Base-by-base conservation (phyloP, 2,888 invertebrate species). In the Seira sanloemensis region DNA sequence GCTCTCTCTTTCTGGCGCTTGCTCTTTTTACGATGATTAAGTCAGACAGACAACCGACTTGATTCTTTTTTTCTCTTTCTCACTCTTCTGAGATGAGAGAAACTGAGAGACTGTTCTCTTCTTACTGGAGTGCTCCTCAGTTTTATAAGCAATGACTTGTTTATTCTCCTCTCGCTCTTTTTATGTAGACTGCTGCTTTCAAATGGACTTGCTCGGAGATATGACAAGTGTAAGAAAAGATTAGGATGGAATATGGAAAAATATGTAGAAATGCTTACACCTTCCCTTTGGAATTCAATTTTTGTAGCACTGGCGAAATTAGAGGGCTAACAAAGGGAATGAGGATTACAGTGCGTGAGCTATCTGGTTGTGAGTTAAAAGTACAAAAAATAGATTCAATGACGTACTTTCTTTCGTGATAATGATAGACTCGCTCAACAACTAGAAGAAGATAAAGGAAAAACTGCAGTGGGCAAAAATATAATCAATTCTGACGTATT, bases 111-210 rank as follows among this genome's bases (percentile, higher is more conserved):
- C 83, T 83, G 78, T 73, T 76, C 83, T 74, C 50, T 67, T 78
- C 73, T 62, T 50, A 84, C 84, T 84, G 84, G 84, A 84, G 74
- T 84, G 54, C 18, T 73, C 46, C 74, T 78, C 78, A n/a, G 84
- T 75, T 84, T 84, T 84, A 84, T 83, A 83, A 66, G 81, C 75
- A 76, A 76, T 76, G 67, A 72, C 67, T n/a, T 54, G 72, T 58
- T 77, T 58, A 67, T 66, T 66, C 71, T 82, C 25, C 46, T 9
- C 58, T 58, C 19, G 58, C 21, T 21, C 62, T 82, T 72, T 54
- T 65, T n/a, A 4, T 58, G 16, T 58, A 9, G n/a, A 58, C 58
- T 58, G 58, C 18, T 58, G 58, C 12, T 58, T 2, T n/a, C n/a
- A 58, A 37, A 37, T 4, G 7, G 7, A 9, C 58, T 58, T 58